These are phyloP conservation scores for Trachemys scripta DNA, from an alignment of 2,113 vertebrate species.

Conservation along the genomic window DNA sequence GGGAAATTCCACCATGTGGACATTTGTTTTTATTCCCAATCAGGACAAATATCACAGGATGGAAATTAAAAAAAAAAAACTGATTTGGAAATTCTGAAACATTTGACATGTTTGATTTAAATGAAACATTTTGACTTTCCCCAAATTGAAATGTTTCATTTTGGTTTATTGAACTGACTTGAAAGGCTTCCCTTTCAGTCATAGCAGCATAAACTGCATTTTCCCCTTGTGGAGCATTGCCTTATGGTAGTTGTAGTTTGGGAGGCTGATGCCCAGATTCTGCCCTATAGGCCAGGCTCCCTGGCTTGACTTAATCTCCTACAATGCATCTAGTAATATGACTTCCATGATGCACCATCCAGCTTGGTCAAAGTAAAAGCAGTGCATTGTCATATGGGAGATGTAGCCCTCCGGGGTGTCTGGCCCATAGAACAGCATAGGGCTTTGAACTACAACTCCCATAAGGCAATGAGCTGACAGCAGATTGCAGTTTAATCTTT, in stretches of 20 bases:
- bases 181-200: not conserved
- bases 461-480: not conserved
- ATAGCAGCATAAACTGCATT: not conserved
- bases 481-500: not conserved
- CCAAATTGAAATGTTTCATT: not conserved
- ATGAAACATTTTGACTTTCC: not conserved
- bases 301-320: not conserved
- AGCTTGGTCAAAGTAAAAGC: not conserved
- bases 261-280: not conserved
- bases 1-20: not conserved
- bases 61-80: not conserved
- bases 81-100: not conserved
- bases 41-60: not conserved
- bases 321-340: not conserved
- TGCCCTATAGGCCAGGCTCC: not conserved
- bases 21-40: not conserved
- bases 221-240: not conserved
- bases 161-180: not conserved
- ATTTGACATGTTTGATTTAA: no score
- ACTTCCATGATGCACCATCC: not conserved
- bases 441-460: not conserved
- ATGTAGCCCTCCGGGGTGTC: not conserved
- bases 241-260: not conserved
- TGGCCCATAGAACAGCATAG: not conserved
- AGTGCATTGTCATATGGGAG: not conserved